Evolutionary conservation across 1,140 invertebrate species (phyloP).

Genomic region (Acromyrmex heyeri): DNA sequence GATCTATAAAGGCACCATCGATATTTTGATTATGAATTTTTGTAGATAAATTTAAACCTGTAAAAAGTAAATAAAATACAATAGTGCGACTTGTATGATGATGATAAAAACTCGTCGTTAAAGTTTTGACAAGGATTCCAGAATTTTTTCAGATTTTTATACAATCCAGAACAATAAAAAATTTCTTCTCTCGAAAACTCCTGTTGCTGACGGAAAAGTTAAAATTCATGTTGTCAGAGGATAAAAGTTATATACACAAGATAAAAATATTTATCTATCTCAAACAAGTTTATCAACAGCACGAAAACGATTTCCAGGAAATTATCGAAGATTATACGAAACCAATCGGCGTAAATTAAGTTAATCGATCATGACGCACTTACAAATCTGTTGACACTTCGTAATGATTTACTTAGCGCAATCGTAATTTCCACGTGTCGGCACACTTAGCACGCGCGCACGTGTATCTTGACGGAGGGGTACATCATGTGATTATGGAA

Average conservation of each 20-base stretch:
- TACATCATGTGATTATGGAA: conserved; percentile 49
- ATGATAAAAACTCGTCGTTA: too few relatives aligned
- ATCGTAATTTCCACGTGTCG: conserved; percentile 20
- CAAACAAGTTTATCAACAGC: not conserved
- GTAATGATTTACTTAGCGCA: not conserved
- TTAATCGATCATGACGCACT: not conserved
- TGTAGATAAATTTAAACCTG: too few relatives aligned
- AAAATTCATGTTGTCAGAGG: too few relatives aligned
- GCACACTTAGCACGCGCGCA: conserved; percentile 59
- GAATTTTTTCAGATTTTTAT: too few relatives aligned
- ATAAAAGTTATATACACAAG: not conserved
- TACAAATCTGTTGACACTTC: not conserved
- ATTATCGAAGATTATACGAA: not conserved
- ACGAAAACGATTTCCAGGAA: not conserved
- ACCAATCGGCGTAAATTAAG: not conserved
- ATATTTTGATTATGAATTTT: too few relatives aligned
- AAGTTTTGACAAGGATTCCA: too few relatives aligned
- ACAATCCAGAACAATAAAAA: too few relatives aligned
- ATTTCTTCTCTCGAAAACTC: too few relatives aligned
- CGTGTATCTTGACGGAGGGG: conserved; percentile 47
- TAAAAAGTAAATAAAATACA: too few relatives aligned
- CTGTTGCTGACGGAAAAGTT: too few relatives aligned
- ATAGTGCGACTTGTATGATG: too few relatives aligned
- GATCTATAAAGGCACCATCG: too few relatives aligned
- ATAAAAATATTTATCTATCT: not conserved